Conservation (phyloP, 2,797 vertebrate species). For the Iguana delicatissima region DNA sequence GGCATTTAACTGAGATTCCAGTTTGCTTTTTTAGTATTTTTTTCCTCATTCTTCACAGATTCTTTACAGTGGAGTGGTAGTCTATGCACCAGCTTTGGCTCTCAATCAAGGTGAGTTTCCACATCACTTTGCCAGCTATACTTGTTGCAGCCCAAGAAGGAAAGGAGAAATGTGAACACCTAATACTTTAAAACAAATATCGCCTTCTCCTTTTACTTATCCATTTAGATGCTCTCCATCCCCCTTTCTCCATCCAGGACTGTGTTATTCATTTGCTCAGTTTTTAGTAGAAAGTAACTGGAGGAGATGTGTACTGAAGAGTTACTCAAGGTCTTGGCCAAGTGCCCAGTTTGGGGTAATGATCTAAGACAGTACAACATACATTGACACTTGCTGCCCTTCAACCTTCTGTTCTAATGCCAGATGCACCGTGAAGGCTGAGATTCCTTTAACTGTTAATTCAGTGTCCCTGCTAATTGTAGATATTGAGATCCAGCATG, state of each 20-base stretch:
- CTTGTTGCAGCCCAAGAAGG: neutral
- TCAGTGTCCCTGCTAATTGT: neutral
- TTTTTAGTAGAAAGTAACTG: constrained; percentile 27
- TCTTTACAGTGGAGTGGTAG: constrained; percentile 88
- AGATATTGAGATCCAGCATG: neutral
- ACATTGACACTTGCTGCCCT: constrained; percentile 56
- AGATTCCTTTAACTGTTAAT: neutral
- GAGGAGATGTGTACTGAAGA: constrained; percentile 2
- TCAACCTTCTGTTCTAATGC: neutral
- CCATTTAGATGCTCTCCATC: neutral
- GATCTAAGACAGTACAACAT: constrained; percentile 55
- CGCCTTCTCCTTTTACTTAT: neutral
- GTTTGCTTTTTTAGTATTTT: neutral
- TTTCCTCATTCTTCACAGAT: constrained; percentile 77
- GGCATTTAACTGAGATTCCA: neutral
- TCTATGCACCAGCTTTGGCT: constrained; percentile 89
- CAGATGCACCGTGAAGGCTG: neutral
- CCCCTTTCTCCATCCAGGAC: neutral
- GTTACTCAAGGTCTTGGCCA: constrained; percentile 63
- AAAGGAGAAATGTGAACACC: neutral
- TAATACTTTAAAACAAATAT: neutral
- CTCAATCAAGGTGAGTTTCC: constrained; percentile 87
- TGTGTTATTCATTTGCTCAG: fast-evolving
- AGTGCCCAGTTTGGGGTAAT: constrained; percentile 58
- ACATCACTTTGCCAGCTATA: neutral